A percentile compares a stretch with the other conserved stretches of the same genome.
Conservation (phyloP, 64 coral and sea anemone species). For the Montipora efflorescens region DNA sequence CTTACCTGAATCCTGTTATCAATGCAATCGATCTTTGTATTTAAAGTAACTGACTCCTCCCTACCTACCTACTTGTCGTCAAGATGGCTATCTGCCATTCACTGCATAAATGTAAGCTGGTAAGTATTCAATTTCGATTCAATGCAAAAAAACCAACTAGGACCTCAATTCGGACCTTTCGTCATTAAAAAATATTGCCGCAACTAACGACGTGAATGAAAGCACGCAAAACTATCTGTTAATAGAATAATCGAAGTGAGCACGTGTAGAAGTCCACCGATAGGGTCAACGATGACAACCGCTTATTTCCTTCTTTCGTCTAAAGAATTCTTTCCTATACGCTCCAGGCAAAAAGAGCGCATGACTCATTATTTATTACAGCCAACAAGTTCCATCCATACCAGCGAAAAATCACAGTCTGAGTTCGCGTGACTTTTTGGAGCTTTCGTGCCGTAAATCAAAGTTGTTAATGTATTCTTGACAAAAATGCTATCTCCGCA, state of each 20-base stretch:
- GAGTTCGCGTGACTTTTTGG: constrained; percentile 43
- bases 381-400: not conserved
- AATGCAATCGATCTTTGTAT: constrained; percentile 49
- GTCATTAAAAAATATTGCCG: not conserved
- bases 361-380: constrained; percentile 9
- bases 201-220: not conserved
- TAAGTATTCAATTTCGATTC: not conserved
- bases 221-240: not conserved
- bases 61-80: constrained; percentile 51
- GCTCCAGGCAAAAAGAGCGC: not conserved
- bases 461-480: constrained; percentile 56
- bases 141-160: constrained; percentile 2
- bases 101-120: not conserved
- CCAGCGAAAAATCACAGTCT: constrained; percentile 9
- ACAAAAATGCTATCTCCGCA: constrained; percentile 49
- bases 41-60: constrained; percentile 37
- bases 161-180: not conserved
- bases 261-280: constrained; percentile 28
- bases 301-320: constrained; percentile 9
- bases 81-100: constrained; percentile 52
- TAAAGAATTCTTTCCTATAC: constrained; percentile 1
- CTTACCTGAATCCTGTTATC: constrained; percentile 57
- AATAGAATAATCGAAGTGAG: not conserved
- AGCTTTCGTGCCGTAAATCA: constrained; percentile 54
- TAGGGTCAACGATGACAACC: constrained; percentile 37